phyloP scores from a whole-genome alignment of 2,797 vertebrate species.

The Artibeus jamaicensis region DNA sequence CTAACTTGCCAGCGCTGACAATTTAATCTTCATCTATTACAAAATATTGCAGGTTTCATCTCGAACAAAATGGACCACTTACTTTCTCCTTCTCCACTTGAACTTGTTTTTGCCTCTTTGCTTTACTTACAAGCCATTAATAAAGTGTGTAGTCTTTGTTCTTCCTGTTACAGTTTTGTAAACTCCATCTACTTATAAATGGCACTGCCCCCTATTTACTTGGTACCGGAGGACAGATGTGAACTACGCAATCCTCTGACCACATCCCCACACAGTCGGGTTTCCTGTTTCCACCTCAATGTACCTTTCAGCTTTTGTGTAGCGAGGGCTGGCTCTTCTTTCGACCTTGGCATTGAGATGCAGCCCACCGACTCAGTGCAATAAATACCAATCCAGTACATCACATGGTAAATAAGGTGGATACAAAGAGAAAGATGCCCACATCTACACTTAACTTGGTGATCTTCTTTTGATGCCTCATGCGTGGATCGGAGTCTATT shows the following conservation, averaged over 20 bases:
- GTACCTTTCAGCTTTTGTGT: neutral
- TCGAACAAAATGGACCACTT: neutral
- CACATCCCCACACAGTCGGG: neutral
- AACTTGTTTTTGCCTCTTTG: neutral
- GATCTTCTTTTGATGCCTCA: neutral
- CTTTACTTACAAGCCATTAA: slow-evolving; percentile 5
- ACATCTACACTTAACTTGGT: neutral
- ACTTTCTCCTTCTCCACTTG: neutral
- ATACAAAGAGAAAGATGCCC: neutral
- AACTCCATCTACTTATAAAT: neutral
- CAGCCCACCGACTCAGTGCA: neutral
- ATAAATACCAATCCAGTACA: neutral
- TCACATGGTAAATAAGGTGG: neutral
- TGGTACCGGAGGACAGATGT: neutral
- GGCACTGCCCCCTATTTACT: neutral
- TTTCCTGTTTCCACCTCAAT: neutral
- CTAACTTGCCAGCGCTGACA: neutral
- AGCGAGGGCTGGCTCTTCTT: neutral
- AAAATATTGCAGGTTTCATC: slow-evolving; percentile 1
- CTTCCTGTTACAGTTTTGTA: neutral
- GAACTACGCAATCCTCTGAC: neutral
- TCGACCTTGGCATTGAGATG: neutral
- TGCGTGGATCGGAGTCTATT: neutral
- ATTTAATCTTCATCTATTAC: neutral
- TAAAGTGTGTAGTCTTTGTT: neutral